Evolutionary conservation across 1,140 invertebrate genomes (phyloP), one percentile per base, ranked within the genome.

Genomic region (Lanistes nyassanus): DNA sequence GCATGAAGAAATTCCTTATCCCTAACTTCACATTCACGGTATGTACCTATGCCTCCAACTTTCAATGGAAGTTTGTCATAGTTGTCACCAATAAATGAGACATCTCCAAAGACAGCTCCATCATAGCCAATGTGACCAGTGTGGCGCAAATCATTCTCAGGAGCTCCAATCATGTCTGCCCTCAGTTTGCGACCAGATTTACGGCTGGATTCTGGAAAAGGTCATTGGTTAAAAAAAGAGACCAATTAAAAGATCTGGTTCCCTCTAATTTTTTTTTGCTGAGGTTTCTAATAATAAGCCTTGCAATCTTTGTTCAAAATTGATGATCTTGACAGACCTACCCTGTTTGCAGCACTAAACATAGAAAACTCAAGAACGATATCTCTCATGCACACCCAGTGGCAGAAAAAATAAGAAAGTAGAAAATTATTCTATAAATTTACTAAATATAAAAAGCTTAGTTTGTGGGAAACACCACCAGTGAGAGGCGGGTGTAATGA

Each of bases 121-220:
- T 99, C 98, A 21, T 98, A 91, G 3, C 98, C 98, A 6, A 99
- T 96, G 88, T 99, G 98, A 1, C 95, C 96, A 0, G 97, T 99
- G 86, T 99, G 98, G 85, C 98, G 96, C 0, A 99, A 92, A 89
- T 99, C 97, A 51, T 96, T 97, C 88, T 99, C 96, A 0, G 98
- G 98, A 42, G 94, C 93, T 19, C 97, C 98, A 80, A 99, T 99
- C 97, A 99, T 89, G 84, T 97, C 96, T 0, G 94, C 93, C 23
- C 85, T 81, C 9, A 83, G 78, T 66, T 85, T 85, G 6, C 82
- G 76, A 19, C 81, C 76, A 5, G 84, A 84, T 60, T 81, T 82
- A 36, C 86, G 75, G 47, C 81, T 82, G 11, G 85, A 87, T 65
- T 88, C 86, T 88, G 75, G 23, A 80, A 82, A 69, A 60, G 62